Conservation (phyloP, 2,113 vertebrate genomes). For the Gasterosteus aculeatus region DNA sequence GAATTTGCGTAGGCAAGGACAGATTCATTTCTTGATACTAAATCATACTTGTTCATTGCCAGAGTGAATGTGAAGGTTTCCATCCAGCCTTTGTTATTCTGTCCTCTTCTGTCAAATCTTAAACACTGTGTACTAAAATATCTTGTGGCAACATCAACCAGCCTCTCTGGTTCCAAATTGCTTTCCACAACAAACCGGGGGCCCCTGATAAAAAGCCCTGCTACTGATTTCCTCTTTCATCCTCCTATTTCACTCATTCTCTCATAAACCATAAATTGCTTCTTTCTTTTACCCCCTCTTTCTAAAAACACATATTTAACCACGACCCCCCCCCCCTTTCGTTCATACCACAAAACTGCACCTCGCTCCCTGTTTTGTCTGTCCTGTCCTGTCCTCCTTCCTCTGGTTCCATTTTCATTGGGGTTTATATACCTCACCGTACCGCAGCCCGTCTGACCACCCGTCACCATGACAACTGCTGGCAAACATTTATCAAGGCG, state of each 20-base stretch:
- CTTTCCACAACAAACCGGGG: constrained; percentile 53
- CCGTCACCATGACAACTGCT: constrained; percentile 66
- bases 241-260: constrained; percentile 40
- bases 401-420: constrained; percentile 52
- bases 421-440: constrained; percentile 62
- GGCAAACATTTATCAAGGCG: constrained; percentile 72
- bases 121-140: constrained; percentile 26
- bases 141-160: constrained; percentile 42
- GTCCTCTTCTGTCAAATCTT: constrained; percentile 16
- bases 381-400: constrained; percentile 22
- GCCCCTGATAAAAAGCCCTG: constrained; percentile 42
- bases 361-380: constrained; percentile 37
- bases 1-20: constrained; percentile 33
- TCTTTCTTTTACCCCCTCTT: constrained; percentile 30
- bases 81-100: constrained; percentile 9
- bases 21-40: constrained; percentile 12
- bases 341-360: constrained; percentile 20
- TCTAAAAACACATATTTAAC: constrained; percentile 29
- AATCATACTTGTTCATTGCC: constrained; percentile 19
- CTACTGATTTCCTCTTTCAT: constrained; percentile 54
- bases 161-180: constrained; percentile 36
- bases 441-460: constrained; percentile 64
- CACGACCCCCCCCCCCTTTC: constrained; percentile 25
- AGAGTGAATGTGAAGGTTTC: constrained; percentile 23
- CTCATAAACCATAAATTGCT: constrained; percentile 62